These are phyloP conservation scores for Leptinotarsa defecta DNA, from an alignment of 1,140 invertebrate species.

Conservation along the genomic window DNA sequence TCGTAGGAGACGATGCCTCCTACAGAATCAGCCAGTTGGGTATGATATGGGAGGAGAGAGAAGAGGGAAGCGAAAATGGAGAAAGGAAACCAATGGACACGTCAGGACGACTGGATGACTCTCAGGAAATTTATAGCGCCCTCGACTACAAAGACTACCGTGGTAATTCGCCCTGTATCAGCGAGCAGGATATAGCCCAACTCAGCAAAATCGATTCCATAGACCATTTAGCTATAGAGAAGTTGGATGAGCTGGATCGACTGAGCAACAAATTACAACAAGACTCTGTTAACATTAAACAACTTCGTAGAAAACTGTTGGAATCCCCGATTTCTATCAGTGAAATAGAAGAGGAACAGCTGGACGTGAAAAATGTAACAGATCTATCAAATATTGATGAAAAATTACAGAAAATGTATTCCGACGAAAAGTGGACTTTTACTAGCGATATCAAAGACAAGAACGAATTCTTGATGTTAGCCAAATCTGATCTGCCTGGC, in stretches of 20 bases:
- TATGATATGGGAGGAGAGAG: slow-evolving; percentile 80
- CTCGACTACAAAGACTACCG: slow-evolving; percentile 80
- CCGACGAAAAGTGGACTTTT: slow-evolving; percentile 75
- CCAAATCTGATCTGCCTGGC: slow-evolving; percentile 51
- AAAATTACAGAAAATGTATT: slow-evolving; percentile 70
- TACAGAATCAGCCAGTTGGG: slow-evolving; percentile 71
- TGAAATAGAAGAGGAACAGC: slow-evolving; percentile 60
- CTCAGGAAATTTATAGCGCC: slow-evolving; percentile 73
- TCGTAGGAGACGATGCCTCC: slow-evolving; percentile 65
- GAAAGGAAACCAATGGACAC: slow-evolving; percentile 57
- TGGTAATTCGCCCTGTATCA: slow-evolving; percentile 73
- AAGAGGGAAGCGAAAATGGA: slow-evolving; percentile 57
- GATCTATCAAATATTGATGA: slow-evolving; percentile 73
- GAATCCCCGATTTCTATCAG: slow-evolving; percentile 58
- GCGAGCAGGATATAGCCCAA: slow-evolving; percentile 77
- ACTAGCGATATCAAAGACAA: slow-evolving; percentile 66
- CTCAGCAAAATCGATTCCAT: slow-evolving; percentile 73
- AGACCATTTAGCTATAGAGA: slow-evolving; percentile 76
- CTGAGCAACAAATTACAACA: slow-evolving; percentile 75
- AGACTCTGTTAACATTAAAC: slow-evolving; percentile 77
- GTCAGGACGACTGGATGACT: slow-evolving; percentile 58
- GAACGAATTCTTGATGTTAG: slow-evolving; percentile 61
- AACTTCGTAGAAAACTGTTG: slow-evolving; percentile 71
- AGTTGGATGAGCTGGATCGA: slow-evolving; percentile 77
- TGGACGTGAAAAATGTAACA: slow-evolving; percentile 58